Percentiles rank a stretch among this genome's conserved stretches.
phyloP scores from a whole-genome alignment of 2,797 vertebrate genomes.

The Euphonia xanthogaster region DNA sequence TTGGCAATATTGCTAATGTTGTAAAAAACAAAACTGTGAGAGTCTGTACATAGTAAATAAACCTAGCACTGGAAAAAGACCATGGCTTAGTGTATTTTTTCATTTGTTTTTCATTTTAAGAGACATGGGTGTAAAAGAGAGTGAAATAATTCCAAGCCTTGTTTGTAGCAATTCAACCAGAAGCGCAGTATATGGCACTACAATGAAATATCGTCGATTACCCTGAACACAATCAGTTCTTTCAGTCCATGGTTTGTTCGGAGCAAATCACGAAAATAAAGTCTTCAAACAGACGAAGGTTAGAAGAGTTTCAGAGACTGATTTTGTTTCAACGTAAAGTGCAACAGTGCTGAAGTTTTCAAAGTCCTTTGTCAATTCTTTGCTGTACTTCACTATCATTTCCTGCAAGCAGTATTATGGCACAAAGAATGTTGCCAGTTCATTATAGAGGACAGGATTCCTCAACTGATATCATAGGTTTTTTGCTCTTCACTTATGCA shows the following conservation, averaged over 20 bases:
- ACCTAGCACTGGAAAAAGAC: constrained; percentile 71
- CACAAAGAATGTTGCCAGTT: constrained; percentile 66
- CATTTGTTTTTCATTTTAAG: constrained; percentile 70
- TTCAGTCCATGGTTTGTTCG: constrained; percentile 70
- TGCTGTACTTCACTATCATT: constrained; percentile 66
- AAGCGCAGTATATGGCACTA: constrained; percentile 86
- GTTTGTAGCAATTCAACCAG: constrained; percentile 73
- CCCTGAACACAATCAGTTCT: constrained; percentile 84
- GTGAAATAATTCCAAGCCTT: constrained; percentile 74
- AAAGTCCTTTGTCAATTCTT: constrained; percentile 76
- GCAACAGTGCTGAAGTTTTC: constrained; percentile 98
- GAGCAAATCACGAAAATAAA: constrained; percentile 76
- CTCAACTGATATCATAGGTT: constrained; percentile 52
- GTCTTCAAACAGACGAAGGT: constrained; percentile 78
- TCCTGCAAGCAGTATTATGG: constrained; percentile 69
- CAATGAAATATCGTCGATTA: constrained; percentile 80
- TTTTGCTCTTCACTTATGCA: constrained; percentile 82
- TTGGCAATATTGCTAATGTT: constrained; percentile 78
- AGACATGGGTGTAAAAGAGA: constrained; percentile 68
- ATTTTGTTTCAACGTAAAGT: constrained; percentile 93
- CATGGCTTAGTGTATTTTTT: constrained; percentile 72
- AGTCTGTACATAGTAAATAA: constrained; percentile 71
- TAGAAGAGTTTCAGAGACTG: constrained; percentile 77
- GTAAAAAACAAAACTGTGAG: constrained; percentile 72
- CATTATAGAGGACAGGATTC: constrained; percentile 56